A percentile compares a stretch with the other conserved stretches of the same genome.
Evolutionary conservation across 2,888 invertebrate genomes (phyloP).

Genomic region (Drosophila conformis): DNA sequence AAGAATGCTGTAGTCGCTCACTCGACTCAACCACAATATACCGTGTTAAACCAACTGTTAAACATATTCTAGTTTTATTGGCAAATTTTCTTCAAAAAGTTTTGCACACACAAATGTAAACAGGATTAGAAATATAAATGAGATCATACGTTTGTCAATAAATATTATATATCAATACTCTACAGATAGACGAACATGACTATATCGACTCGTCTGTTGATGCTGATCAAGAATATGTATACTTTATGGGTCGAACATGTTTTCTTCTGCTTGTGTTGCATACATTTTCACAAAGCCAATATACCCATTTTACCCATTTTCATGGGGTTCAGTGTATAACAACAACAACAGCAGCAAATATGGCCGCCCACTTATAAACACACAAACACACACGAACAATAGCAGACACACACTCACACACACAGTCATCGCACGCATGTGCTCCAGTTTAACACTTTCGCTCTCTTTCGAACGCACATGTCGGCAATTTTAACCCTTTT

Average conservation of each 20-base stretch:
- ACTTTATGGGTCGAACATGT: neutral
- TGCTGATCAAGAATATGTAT: neutral
- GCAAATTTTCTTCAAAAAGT: neutral
- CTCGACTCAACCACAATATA: neutral
- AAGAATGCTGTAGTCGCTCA: neutral
- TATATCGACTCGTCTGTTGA: neutral
- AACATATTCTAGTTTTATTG: neutral
- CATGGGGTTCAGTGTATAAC: slow-evolving; percentile 14
- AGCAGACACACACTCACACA: slow-evolving; percentile 15
- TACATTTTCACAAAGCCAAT: neutral
- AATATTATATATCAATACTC: neutral
- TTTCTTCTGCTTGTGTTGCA: neutral
- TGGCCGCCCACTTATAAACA: slow-evolving; percentile 44
- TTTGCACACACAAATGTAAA: slow-evolving; percentile 26
- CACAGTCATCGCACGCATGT: slow-evolving; percentile 58
- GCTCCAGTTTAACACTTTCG: slow-evolving; percentile 77
- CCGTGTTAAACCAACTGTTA: neutral
- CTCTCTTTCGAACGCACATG: slow-evolving; percentile 70
- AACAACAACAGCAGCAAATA: slow-evolving; percentile 43
- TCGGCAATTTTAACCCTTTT: slow-evolving; percentile 81
- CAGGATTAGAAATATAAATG: neutral
- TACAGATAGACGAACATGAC: neutral
- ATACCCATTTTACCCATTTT: neutral
- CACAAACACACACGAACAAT: slow-evolving; percentile 1
- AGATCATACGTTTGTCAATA: neutral